These are phyloP conservation scores for Anaspis maculata DNA, from an alignment of 2,888 invertebrate genomes.

Conservation along the genomic window DNA sequence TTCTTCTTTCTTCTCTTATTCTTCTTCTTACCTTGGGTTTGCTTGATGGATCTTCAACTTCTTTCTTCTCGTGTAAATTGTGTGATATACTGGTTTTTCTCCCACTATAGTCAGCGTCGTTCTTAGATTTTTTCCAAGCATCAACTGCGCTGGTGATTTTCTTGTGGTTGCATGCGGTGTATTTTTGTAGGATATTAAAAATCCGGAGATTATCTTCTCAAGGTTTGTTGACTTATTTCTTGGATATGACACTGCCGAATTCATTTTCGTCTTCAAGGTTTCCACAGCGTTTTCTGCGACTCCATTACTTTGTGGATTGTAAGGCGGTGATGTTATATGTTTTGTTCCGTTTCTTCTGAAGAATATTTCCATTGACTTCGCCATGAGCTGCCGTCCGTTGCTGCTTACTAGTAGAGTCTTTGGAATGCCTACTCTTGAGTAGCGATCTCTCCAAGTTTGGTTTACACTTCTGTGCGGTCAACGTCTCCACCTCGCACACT, in stretches of 20 bases:
- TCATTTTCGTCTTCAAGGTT: conserved; percentile 5
- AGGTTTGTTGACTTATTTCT: conserved; percentile 1
- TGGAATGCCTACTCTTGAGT: not conserved
- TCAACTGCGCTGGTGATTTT: conserved; percentile 4
- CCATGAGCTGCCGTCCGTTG: conserved; percentile 1
- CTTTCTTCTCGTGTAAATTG: too few species aligned
- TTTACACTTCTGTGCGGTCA: too few species aligned
- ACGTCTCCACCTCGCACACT: too few species aligned
- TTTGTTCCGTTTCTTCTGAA: conserved; percentile 8
- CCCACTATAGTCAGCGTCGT: too few species aligned
- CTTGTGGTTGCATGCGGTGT: conserved; percentile 3
- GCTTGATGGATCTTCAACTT: too few species aligned
- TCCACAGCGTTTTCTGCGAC: conserved; percentile 9
- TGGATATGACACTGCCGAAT: conserved; percentile 1
- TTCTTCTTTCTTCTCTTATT: too few species aligned
- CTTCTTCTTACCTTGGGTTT: too few species aligned
- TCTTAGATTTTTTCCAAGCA: conserved; percentile 6
- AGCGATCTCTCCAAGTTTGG: not conserved
- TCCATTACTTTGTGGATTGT: conserved; percentile 8
- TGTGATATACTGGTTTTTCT: too few species aligned
- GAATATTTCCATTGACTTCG: conserved; percentile 5
- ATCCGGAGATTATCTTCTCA: conserved; percentile 1
- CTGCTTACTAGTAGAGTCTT: not conserved
- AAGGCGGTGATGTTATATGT: conserved; percentile 9
- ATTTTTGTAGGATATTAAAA: conserved; percentile 5